These are phyloP conservation scores for Drosophila monieri DNA, from an alignment of 2,888 invertebrate species.

Conservation along the genomic window DNA sequence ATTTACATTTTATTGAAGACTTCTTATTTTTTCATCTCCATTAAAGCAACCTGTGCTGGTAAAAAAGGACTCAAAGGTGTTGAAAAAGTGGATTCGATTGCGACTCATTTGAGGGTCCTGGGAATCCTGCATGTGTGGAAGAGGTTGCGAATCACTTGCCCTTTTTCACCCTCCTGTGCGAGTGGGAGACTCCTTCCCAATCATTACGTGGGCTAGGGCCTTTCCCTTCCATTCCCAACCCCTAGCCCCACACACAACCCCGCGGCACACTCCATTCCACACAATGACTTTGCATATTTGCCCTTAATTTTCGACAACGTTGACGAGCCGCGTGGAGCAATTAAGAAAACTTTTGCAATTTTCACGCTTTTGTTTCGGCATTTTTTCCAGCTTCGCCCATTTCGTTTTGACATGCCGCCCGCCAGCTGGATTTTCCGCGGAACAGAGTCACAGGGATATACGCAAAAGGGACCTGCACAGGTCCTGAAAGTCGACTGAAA, in stretches of 20 bases:
- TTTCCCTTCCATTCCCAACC: conserved; percentile 3
- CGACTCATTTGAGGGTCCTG: conserved; percentile 47
- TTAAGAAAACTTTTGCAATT: conserved; percentile 78
- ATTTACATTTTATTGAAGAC: not conserved
- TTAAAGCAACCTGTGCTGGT: not conserved
- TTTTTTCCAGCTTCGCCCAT: conserved; percentile 9
- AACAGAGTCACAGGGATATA: conserved; percentile 15
- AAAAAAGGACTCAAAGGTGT: conserved; percentile 28
- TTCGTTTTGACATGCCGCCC: conserved; percentile 10
- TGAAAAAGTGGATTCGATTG: conserved; percentile 53
- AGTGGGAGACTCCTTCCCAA: conserved; percentile 49
- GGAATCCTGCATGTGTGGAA: conserved; percentile 31
- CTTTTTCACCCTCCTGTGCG: conserved; percentile 1
- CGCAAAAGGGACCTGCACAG: conserved; percentile 4
- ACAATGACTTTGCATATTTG: conserved; percentile 76
- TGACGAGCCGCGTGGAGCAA: conserved; percentile 57
- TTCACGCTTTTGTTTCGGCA: conserved; percentile 67
- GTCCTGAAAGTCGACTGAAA: conserved; percentile 41
- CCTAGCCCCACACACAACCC: conserved; percentile 12
- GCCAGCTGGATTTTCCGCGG: conserved; percentile 5
- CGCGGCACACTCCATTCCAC: conserved; percentile 17
- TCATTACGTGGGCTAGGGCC: conserved; percentile 55
- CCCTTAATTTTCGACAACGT: conserved; percentile 66
- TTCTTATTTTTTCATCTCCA: not conserved
- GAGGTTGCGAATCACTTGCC: conserved; percentile 3